These are phyloP conservation scores for Okapia johnstoni DNA, from an alignment of 2,113 vertebrate species.

Conservation along the genomic window DNA sequence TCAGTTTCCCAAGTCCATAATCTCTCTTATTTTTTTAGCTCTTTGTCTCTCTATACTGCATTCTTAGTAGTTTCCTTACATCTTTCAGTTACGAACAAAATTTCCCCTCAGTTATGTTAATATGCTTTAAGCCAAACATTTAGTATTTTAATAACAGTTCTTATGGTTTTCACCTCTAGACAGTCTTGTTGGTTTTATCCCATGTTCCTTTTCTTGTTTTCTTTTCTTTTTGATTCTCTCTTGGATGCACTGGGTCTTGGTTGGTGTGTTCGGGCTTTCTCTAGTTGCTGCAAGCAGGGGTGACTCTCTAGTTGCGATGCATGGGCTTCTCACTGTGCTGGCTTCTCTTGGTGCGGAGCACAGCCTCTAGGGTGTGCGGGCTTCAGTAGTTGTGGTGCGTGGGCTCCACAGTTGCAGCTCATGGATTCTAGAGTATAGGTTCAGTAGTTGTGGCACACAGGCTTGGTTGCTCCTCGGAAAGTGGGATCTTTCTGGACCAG, in stretches of 20 bases:
- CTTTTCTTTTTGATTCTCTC: background rate
- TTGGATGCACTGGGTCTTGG: background rate
- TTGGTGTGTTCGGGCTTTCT: background rate
- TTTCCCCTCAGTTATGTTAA: background rate
- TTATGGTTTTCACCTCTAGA: background rate
- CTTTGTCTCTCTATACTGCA: background rate
- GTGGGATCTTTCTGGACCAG: background rate
- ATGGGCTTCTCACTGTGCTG: rapidly evolving
- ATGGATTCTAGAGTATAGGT: too few relatives aligned
- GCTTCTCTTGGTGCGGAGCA: background rate
- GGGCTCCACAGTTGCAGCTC: too few relatives aligned
- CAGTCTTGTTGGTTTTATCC: background rate
- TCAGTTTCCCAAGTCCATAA: background rate
- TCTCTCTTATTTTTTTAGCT: background rate
- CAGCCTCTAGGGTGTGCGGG: background rate
- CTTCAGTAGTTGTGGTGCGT: background rate
- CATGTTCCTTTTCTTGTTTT: background rate
- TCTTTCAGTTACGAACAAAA: background rate
- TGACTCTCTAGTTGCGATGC: background rate
- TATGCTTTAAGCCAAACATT: background rate
- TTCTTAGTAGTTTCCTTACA: background rate
- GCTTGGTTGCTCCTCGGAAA: background rate
- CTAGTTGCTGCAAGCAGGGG: background rate
- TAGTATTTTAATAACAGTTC: background rate
- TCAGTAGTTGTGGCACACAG: background rate